phyloP scores from a whole-genome alignment of 1,140 invertebrate genomes.

The Euura saliciscinereae region DNA sequence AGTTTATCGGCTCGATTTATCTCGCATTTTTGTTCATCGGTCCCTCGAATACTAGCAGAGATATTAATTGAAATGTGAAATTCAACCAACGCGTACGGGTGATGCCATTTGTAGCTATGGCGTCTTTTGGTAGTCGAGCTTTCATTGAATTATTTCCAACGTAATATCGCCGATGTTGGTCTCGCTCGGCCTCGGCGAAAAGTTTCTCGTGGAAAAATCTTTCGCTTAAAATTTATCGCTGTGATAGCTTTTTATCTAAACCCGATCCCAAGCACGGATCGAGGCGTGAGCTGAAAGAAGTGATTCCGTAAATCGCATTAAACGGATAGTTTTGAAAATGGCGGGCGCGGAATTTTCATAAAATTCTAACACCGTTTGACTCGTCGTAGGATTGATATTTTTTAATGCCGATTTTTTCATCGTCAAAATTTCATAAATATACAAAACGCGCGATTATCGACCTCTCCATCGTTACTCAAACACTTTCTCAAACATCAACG shows the following conservation, averaged over 20 bases:
- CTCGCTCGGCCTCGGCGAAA: not conserved
- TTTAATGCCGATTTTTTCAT: not conserved
- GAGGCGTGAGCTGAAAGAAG: not conserved
- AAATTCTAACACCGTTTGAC: slow-evolving; percentile 11
- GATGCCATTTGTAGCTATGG: slow-evolving; percentile 7
- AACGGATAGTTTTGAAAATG: slow-evolving; percentile 26
- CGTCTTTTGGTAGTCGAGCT: not conserved
- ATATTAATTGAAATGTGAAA: not conserved
- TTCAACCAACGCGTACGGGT: slow-evolving; percentile 2
- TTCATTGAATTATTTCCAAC: slow-evolving; percentile 1
- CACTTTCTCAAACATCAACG: no score
- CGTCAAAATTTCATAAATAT: not conserved
- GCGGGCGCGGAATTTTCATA: slow-evolving; percentile 29
- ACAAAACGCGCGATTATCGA: not conserved
- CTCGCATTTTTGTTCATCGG: not conserved
- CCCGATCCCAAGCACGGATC: not conserved
- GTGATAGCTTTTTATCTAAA: not conserved
- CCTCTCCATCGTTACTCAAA: no score
- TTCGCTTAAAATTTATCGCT: slow-evolving; percentile 2
- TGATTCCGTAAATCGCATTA: not conserved
- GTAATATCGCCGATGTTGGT: not conserved
- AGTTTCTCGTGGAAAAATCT: not conserved
- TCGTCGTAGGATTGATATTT: not conserved
- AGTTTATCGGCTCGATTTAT: not conserved
- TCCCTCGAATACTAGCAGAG: not conserved